Evolutionary conservation across 1,140 invertebrate species (phyloP).

Genomic region (Papilio dardanus): DNA sequence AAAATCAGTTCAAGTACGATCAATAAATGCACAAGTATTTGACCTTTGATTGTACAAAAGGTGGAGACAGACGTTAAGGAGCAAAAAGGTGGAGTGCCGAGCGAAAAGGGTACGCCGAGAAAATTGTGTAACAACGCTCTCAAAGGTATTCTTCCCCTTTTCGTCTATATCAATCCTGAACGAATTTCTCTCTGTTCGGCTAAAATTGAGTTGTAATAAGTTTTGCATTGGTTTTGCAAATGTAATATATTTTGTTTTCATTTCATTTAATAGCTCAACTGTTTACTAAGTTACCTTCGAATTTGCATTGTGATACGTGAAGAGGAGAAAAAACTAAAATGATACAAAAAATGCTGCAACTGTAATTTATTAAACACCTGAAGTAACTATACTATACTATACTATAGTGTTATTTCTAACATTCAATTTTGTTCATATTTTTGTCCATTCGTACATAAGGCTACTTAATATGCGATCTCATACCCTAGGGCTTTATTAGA

Average conservation of each 20-base stretch:
- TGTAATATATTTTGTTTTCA: not conserved
- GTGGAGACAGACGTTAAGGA: conserved; percentile 8
- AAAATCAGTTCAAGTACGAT: conserved; percentile 40
- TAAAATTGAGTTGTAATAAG: conserved; percentile 22
- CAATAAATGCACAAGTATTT: conserved; percentile 61
- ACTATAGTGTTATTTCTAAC: not conserved
- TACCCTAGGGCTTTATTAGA: too few relatives aligned
- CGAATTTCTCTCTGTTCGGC: conserved; percentile 13
- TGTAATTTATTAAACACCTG: not conserved
- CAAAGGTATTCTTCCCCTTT: conserved; percentile 22
- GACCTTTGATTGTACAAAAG: conserved; percentile 38
- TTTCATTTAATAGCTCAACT: not conserved
- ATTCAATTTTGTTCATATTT: not conserved
- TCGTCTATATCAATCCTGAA: not conserved
- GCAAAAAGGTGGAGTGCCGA: conserved; percentile 5
- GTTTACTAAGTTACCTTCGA: too few relatives aligned
- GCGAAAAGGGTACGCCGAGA: conserved; percentile 9
- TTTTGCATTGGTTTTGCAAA: not conserved
- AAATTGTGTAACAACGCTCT: conserved; percentile 22
- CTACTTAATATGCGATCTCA: too few relatives aligned
- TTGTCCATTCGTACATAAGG: too few relatives aligned
- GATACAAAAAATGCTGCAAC: too few relatives aligned
- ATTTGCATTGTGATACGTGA: too few relatives aligned
- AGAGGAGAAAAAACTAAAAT: too few relatives aligned
- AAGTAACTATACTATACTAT: not conserved